These are phyloP conservation scores for Dicrurus megarhynchus DNA, from an alignment of 2,113 vertebrate genomes.

Conservation along the genomic window DNA sequence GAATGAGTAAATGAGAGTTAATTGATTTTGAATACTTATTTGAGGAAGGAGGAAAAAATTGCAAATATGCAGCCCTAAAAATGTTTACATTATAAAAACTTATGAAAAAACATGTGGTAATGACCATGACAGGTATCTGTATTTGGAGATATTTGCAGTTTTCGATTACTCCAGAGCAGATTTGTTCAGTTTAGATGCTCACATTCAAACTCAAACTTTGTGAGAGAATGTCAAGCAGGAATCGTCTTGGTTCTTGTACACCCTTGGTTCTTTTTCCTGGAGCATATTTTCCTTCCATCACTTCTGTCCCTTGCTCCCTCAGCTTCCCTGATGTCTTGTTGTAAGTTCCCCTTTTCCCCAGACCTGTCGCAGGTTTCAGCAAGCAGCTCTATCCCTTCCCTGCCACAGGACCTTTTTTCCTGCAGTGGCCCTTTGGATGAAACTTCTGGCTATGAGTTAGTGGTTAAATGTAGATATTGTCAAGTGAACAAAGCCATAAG, in stretches of 20 bases:
- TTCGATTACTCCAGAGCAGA: not conserved
- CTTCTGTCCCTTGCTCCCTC: not conserved
- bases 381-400: not conserved
- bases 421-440: not conserved
- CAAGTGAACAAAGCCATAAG: not conserved
- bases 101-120: not conserved
- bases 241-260: not conserved
- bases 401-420: not conserved
- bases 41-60: not conserved
- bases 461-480: not conserved
- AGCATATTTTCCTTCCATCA: not conserved
- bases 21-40: not conserved
- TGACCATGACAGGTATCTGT: not conserved
- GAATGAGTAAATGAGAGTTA: not conserved
- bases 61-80: not conserved
- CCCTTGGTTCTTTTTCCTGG: not conserved
- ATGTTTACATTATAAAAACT: not conserved
- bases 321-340: not conserved
- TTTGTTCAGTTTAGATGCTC: not conserved
- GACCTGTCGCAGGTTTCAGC: not conserved
- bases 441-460: not conserved
- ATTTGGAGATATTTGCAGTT: not conserved
- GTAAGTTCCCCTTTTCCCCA: not conserved
- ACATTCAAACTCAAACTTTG: not conserved
- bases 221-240: not conserved